Evolutionary conservation across 2,797 vertebrate genomes (phyloP).

Genomic region (Rhabdomys pumilio): DNA sequence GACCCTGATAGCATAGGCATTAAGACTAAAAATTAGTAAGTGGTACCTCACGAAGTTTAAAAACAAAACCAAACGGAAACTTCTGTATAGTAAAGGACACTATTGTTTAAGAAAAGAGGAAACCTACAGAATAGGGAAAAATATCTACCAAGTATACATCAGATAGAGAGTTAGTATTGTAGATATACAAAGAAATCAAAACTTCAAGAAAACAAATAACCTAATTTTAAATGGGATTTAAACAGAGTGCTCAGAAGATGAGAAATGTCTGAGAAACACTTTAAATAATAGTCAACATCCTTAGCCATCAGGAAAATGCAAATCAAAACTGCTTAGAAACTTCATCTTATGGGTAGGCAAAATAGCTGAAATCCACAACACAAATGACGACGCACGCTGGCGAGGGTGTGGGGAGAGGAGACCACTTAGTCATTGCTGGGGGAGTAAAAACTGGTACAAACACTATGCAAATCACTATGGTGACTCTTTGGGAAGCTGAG

Average conservation of each 20-base stretch:
- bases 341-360: background rate
- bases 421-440: background rate
- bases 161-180: background rate
- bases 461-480: background rate
- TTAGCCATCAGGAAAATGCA: background rate
- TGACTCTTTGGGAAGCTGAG: background rate
- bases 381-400: background rate
- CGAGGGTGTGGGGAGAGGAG: background rate
- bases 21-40: background rate
- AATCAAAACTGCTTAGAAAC: background rate
- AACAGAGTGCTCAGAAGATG: background rate
- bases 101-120: background rate
- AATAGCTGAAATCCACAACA: background rate
- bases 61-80: background rate
- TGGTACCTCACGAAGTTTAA: background rate
- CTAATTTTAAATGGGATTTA: background rate
- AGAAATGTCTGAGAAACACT: background rate
- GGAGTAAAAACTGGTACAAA: background rate
- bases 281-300: background rate
- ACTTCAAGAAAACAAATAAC: background rate
- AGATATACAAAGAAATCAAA: background rate
- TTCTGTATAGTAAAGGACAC: background rate
- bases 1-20: background rate
- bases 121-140: background rate
- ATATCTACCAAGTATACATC: background rate